Conservation (phyloP, 1,140 invertebrate species). For the Copidosoma floridanum region DNA sequence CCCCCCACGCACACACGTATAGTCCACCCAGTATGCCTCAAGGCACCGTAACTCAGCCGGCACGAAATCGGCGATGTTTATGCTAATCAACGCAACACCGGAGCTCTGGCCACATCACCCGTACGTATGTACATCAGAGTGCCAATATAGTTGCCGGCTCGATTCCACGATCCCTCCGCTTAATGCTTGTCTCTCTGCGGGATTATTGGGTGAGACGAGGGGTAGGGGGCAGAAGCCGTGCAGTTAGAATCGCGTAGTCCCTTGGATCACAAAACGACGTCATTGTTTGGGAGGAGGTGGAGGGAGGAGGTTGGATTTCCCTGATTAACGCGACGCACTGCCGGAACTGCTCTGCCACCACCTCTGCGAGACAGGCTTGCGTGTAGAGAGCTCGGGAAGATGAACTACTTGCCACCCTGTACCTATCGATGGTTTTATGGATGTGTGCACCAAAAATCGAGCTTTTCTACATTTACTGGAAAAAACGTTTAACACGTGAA, state of each 20-base stretch:
- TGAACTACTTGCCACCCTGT: no score
- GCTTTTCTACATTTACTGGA: no score
- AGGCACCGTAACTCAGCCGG: not conserved
- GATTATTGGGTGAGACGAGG: no score
- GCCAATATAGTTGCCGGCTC: slow-evolving; percentile 3
- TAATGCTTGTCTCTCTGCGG: slow-evolving; percentile 41
- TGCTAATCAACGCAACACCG: slow-evolving; percentile 9
- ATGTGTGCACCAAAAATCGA: no score
- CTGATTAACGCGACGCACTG: slow-evolving; percentile 29
- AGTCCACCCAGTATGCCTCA: no score
- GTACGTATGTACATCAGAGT: not conserved
- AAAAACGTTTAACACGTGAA: no score
- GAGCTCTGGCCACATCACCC: no score
- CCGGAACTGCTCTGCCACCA: not conserved
- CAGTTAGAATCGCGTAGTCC: slow-evolving; percentile 31
- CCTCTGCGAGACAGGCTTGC: not conserved
- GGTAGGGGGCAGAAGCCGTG: no score
- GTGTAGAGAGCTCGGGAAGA: no score
- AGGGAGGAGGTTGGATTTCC: slow-evolving; percentile 20
- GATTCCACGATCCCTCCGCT: slow-evolving; percentile 37
- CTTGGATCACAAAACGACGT: slow-evolving; percentile 30
- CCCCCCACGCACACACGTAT: no score
- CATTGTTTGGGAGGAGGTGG: slow-evolving; percentile 10
- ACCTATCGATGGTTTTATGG: no score
- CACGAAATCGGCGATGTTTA: slow-evolving; percentile 2